Conservation (phyloP, 2,797 vertebrate genomes). For the Ctenopoma kingsleyae region DNA sequence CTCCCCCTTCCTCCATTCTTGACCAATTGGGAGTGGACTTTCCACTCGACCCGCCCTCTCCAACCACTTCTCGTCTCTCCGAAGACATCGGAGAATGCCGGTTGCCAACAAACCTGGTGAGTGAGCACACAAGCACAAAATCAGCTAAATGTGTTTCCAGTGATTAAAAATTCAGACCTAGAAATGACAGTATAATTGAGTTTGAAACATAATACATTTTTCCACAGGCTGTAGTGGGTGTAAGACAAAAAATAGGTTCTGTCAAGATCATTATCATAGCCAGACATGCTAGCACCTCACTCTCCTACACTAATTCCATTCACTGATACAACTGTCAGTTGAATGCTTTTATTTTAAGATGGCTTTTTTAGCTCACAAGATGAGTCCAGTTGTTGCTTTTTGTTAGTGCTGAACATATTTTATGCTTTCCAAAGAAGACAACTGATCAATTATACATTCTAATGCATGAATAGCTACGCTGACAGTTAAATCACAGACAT, state of each 20-base stretch:
- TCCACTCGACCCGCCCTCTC: conserved; percentile 88
- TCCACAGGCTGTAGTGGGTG: conserved; percentile 33
- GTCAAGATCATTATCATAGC: conserved; percentile 13
- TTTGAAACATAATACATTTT: conserved; percentile 29
- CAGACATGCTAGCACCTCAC: conserved; percentile 16
- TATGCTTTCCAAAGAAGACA: conserved; percentile 21
- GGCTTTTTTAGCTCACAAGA: background rate
- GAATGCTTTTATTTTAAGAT: conserved; percentile 5
- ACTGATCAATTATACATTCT: background rate
- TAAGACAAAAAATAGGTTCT: conserved; percentile 3
- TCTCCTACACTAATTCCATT: conserved; percentile 13
- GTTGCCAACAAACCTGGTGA: conserved; percentile 90
- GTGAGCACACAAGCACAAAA: background rate
- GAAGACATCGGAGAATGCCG: conserved; percentile 93
- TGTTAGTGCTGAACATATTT: background rate
- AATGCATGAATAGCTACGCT: background rate
- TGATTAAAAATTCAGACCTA: conserved; percentile 25
- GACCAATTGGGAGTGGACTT: conserved; percentile 95
- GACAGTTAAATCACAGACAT: background rate
- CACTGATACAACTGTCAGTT: conserved; percentile 31
- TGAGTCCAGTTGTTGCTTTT: background rate
- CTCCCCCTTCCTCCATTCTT: conserved; percentile 89
- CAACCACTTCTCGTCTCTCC: conserved; percentile 89
- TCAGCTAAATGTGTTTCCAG: conserved; percentile 1
- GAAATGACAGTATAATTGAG: conserved; percentile 7